Evolutionary conservation across 92 coral and sea anemone species (phyloP).

Genomic region (Umimayanthus kanabou): DNA sequence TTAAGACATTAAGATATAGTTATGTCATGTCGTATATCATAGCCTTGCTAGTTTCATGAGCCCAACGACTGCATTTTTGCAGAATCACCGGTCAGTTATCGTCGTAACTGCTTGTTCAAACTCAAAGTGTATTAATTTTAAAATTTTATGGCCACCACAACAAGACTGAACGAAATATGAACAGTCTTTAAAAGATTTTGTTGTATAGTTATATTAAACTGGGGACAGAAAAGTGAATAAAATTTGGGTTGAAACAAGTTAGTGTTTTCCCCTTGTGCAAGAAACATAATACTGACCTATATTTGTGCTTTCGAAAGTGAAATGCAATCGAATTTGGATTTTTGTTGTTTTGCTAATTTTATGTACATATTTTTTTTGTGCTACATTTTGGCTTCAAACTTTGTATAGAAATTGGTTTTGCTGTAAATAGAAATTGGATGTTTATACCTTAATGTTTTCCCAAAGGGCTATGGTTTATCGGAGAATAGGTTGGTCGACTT

Average conservation of each 20-base stretch:
- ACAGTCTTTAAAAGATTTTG: slow-evolving; percentile 29
- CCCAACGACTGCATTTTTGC: slow-evolving; percentile 27
- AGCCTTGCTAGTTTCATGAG: background rate
- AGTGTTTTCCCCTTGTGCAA: slow-evolving; percentile 3
- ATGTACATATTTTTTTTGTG: background rate
- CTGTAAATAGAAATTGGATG: background rate
- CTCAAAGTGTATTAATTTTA: background rate
- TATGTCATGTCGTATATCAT: background rate
- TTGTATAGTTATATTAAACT: slow-evolving; percentile 18
- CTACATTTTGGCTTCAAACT: background rate
- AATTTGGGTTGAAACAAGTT: slow-evolving; percentile 12
- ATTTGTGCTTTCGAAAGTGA: slow-evolving; percentile 3
- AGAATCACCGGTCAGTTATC: background rate
- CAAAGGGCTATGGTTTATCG: background rate
- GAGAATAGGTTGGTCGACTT: background rate
- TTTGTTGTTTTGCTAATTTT: background rate
- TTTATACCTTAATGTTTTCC: background rate
- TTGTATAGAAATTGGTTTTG: background rate
- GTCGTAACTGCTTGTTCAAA: background rate
- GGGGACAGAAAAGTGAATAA: slow-evolving; percentile 31
- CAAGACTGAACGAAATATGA: slow-evolving; percentile 32
- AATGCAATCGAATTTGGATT: background rate
- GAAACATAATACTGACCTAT: background rate
- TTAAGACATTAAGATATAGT: background rate
- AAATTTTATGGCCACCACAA: slow-evolving; percentile 1